These are phyloP conservation scores for Squalus acanthias DNA, from an alignment of 2,797 vertebrate genomes.

Conservation along the genomic window DNA sequence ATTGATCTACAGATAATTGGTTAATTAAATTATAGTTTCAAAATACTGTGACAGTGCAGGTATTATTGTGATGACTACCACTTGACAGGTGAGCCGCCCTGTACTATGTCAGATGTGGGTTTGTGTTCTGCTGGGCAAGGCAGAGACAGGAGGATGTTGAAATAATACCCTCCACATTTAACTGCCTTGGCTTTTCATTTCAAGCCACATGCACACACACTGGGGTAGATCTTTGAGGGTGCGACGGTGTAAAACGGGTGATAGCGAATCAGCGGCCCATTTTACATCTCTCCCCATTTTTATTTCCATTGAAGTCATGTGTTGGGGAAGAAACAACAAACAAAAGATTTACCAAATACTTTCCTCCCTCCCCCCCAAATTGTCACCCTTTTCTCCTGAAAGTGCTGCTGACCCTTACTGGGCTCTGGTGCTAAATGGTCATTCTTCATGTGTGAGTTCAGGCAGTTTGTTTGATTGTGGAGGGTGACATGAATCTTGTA, in stretches of 20 bases:
- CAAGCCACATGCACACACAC: too few relatives aligned
- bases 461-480: neutral
- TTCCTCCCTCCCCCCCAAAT: neutral
- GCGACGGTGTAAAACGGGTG: neutral
- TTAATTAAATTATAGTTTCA: slow-evolving; percentile 23
- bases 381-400: neutral
- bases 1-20: slow-evolving; percentile 20
- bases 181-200: neutral
- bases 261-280: neutral
- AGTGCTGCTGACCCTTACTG: neutral
- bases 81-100: neutral
- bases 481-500: neutral
- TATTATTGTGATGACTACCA: slow-evolving; percentile 5
- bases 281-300: neutral
- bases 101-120: neutral
- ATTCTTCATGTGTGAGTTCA: neutral
- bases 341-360: neutral
- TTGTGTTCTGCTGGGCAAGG: neutral
- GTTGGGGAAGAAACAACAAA: neutral
- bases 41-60: neutral
- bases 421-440: neutral
- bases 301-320: neutral
- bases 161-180: neutral
- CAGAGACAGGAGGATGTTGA: neutral
- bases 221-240: too few relatives aligned